These are phyloP conservation scores for Mystacornis crossleyi DNA, from an alignment of 2,113 vertebrate species.

Conservation along the genomic window DNA sequence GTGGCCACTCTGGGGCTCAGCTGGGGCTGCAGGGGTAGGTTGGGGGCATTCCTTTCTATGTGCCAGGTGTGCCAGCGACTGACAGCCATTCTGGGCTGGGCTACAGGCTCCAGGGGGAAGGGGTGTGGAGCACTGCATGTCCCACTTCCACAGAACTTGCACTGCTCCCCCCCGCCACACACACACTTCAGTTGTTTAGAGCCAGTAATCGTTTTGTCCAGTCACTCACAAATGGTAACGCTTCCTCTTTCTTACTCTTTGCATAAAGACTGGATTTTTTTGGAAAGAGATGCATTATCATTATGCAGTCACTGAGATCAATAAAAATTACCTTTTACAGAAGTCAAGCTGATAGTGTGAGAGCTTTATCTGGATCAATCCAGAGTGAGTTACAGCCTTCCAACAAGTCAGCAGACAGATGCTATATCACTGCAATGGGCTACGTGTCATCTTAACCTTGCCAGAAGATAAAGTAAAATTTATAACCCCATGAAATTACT, in stretches of 20 bases:
- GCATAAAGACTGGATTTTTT: neutral
- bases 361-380: neutral
- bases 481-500: neutral
- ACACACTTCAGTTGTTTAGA: neutral
- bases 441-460: neutral
- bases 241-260: neutral
- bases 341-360: neutral
- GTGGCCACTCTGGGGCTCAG: neutral
- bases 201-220: neutral
- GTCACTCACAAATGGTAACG: neutral
- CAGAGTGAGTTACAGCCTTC: neutral
- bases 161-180: accelerated
- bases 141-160: neutral
- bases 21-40: neutral
- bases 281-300: neutral
- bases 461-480: constrained; percentile 25
- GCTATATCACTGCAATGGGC: neutral
- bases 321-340: neutral
- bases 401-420: neutral
- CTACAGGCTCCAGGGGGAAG: neutral
- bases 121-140: too few species aligned
- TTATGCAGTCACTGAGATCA: neutral
- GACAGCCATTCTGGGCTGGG: accelerated
- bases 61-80: accelerated
- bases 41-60: neutral